Base-by-base conservation (phyloP, 2,888 invertebrate genomes). In the Eupsilia transversa region DNA sequence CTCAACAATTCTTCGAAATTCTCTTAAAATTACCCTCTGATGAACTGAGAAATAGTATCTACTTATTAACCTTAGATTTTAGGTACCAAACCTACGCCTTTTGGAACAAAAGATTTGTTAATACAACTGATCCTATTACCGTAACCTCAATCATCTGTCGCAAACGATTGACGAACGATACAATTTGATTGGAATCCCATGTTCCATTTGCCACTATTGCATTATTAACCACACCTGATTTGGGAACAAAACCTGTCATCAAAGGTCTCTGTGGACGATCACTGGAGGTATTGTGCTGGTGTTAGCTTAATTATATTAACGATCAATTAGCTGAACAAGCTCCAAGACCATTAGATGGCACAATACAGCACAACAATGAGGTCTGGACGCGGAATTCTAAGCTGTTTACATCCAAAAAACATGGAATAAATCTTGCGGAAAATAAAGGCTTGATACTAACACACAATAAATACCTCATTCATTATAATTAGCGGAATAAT, bases 291-390 rank as follows among this genome's bases (percentile, higher is more conserved):
- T 67, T 68, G 61, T 68, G 59, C 56, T 74, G 72, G 65, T 69
- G 66, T 67, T 76, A 46, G 72, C 73, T 79, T 78, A 82, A 83
- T 87, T 82, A 81, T 82, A 73, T 82, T 80, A 77, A 80, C 76
- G 81, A 87, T 84, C 72, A 85, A 86, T 84, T 87, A 83, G 46
- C 66, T 59, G 63, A 79, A 80, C 80, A 76, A 64, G 78, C 52
- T 69, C 52, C 10, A 68, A 66, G 43, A 43, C 78, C 54, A 76
- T 83, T 83, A 76, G 12, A 27, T 63, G 30, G 52, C 30, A 76
- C 65, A 74, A 78, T 77, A 72, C 23, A 2, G 14, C 5, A 65
- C 12, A 46, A 73, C 73, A 72, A 76, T 82, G 61, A 67, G 12
- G 30, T 41, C 20, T 61, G 33, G 17, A 52, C 27, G 30, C 5